Conservation (phyloP, 1,140 invertebrate genomes). For the Ostrea edulis region DNA sequence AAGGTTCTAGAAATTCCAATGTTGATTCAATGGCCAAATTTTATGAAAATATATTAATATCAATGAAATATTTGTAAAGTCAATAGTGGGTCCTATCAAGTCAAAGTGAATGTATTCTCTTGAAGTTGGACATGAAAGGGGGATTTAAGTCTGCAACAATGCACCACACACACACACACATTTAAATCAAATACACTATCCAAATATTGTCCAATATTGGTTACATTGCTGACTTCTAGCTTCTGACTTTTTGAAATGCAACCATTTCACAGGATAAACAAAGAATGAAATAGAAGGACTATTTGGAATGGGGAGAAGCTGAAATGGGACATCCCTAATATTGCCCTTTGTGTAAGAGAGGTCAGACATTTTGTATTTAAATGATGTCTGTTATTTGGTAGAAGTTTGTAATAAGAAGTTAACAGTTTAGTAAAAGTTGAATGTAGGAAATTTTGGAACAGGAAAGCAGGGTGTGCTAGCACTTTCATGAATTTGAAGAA, state of each 20-base stretch:
- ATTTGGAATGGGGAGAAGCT: not conserved
- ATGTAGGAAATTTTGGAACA: too few species aligned
- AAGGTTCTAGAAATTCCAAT: slow-evolving; percentile 15
- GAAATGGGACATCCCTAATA: not conserved
- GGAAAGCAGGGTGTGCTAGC: too few species aligned
- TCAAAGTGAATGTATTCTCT: slow-evolving; percentile 35
- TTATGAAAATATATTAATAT: slow-evolving; percentile 39
- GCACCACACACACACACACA: not conserved
- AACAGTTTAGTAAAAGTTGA: too few species aligned
- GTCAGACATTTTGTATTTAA: slow-evolving; percentile 15
- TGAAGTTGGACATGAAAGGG: slow-evolving; percentile 25
- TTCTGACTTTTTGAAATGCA: slow-evolving; percentile 25
- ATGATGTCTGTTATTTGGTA: not conserved
- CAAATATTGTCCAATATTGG: slow-evolving; percentile 33
- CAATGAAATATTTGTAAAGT: slow-evolving; percentile 38
- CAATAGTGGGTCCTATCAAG: slow-evolving; percentile 16
- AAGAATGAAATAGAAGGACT: not conserved
- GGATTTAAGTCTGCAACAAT: slow-evolving; percentile 21
- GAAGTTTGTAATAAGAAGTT: too few species aligned
- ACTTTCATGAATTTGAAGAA: too few species aligned
- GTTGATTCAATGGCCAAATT: slow-evolving; percentile 33
- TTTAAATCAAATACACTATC: slow-evolving; percentile 19
- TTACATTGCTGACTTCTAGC: not conserved
- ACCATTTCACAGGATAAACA: slow-evolving; percentile 19
- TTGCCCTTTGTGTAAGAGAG: not conserved